Evolutionary conservation across 2,113 vertebrate species (phyloP), one percentile per base, ranked within the genome.

Genomic region (Antennarius striatus): DNA sequence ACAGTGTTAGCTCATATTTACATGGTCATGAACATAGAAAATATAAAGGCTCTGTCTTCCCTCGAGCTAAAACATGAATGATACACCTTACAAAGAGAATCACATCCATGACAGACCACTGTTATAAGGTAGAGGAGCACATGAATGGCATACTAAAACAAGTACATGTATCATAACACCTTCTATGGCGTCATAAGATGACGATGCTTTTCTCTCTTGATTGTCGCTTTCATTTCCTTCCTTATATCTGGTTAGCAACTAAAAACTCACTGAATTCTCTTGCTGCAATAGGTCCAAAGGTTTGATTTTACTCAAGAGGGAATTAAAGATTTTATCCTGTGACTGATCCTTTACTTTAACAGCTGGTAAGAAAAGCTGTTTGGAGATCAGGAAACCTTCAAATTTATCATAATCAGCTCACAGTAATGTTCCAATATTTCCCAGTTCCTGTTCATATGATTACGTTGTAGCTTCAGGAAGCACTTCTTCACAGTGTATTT

Each of bases 1-100:
- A 86, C 51, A 67, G 79, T 63, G 69, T 77, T 53, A 48, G 69
- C 65, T 82, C 12, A 3, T 80, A 75, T 79, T 72, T 73, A 87
- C 78, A 84, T 10, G 6, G 47, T 6, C 29, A 79, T 56, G 42
- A 66, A 80, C 71, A 81, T 78, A 82, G 48, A 84, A 73, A 82
- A 36, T 82, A 79, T 80, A 85, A 63, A 88, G 51, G 64, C 71
- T 64, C 76, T 68, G 55, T 46, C 63, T 62, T 54, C 16, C 9
- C 47, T 16, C 49, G 59, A 78, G 14, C 32, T 32, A 71, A 45
- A 67, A 47, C 28, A 77, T 45, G 59, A 36, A 36, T 36, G 7
- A 36, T 36, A 36, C 32, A 36, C 71, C 51, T 71, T 62, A 72
- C 73, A 81, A 43, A 65, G 68, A 71, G 64, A 39, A 45, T 42